Base-by-base conservation (phyloP, 2,888 invertebrate species). In the Adineta ricciae region DNA sequence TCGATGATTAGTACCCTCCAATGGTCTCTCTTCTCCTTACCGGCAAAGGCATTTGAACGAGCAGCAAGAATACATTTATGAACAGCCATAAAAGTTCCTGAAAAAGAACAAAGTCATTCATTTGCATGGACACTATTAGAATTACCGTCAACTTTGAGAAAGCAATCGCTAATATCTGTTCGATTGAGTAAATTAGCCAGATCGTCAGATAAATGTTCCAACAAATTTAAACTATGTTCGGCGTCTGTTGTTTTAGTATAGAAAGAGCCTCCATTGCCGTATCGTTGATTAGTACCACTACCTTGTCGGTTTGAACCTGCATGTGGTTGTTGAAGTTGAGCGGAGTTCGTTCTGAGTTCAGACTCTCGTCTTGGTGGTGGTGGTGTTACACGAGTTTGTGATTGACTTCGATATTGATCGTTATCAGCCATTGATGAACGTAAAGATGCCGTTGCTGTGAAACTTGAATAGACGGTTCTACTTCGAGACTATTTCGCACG, bases 1-100 rank as follows among this genome's bases (percentile, higher is more conserved):
- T 46, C 5, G 46, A 46, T 46, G 5, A 46, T 46, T 11, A 46
- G 11, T 46, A 46, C 11, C 11, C n/a, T n/a, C n/a, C n/a, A n/a
- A n/a, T n/a, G n/a, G n/a, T 9, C 0, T 21, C 11, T 41, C 21
- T 32, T 41, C 11, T 41, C 32, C 16, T 78, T 41, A 78, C 78
- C 78, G 7, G 78, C 38, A 41, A 78, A 78, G 24, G 24, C 41
- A 24, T 38, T 41, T 41, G 89, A 90, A 16, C 92, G 88, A 2
- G 90, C 90, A 41, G 89, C 88, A 78, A 92, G 88, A 54, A 92
- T 88, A 87, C 91, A 91, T 27, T 90, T 88, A 87, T 92, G 92
- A 38, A 78, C 78, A 14, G 78, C 78, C 78, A 78, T 78, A 9
- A 19, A 78, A 21, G 78, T 78, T 24, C 38, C 78, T 78, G 4